Evolutionary conservation across 1,140 invertebrate genomes (phyloP).

Genomic region (Acromyrmex charruanus): DNA sequence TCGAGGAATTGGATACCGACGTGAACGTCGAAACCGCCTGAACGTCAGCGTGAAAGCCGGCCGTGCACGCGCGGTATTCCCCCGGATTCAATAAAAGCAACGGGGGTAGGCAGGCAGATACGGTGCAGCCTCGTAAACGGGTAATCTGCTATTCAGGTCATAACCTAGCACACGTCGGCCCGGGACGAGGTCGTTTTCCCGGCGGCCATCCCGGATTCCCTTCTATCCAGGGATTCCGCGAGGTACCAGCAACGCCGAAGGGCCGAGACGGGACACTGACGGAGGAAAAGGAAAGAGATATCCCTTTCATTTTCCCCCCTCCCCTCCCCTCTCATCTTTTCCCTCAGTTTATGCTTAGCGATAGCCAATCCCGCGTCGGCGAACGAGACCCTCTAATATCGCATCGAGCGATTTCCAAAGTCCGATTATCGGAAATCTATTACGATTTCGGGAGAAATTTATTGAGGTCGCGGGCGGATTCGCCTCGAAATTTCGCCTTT

Average conservation of each 20-base stretch:
- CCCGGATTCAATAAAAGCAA: slow-evolving; percentile 75
- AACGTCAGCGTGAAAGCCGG: slow-evolving; percentile 39
- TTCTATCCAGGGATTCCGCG: slow-evolving; percentile 72
- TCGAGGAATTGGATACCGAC: slow-evolving; percentile 28
- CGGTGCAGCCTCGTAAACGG: slow-evolving; percentile 76
- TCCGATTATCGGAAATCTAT: slow-evolving; percentile 57
- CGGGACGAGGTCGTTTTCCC: slow-evolving; percentile 77
- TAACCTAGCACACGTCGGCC: slow-evolving; percentile 74
- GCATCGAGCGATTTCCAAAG: slow-evolving; percentile 28
- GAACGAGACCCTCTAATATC: slow-evolving; percentile 31
- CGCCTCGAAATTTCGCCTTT: slow-evolving; percentile 39
- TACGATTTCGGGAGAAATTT: slow-evolving; percentile 52
- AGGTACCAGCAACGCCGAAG: slow-evolving; percentile 55
- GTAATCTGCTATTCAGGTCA: slow-evolving; percentile 83
- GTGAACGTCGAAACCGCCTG: not conserved
- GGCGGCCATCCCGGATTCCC: slow-evolving; percentile 78
- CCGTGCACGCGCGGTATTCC: slow-evolving; percentile 62
- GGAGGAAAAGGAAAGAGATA: not conserved
- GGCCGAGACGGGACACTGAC: slow-evolving; percentile 15
- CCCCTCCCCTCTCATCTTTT: not conserved
- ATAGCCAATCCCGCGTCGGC: slow-evolving; percentile 8
- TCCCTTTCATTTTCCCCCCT: not conserved
- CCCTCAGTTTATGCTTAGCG: slow-evolving; percentile 8
- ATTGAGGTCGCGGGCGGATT: slow-evolving; percentile 3
- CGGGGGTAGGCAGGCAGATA: slow-evolving; percentile 36